Conservation (phyloP, 2,113 vertebrate genomes). For the Tetrao urogallus region DNA sequence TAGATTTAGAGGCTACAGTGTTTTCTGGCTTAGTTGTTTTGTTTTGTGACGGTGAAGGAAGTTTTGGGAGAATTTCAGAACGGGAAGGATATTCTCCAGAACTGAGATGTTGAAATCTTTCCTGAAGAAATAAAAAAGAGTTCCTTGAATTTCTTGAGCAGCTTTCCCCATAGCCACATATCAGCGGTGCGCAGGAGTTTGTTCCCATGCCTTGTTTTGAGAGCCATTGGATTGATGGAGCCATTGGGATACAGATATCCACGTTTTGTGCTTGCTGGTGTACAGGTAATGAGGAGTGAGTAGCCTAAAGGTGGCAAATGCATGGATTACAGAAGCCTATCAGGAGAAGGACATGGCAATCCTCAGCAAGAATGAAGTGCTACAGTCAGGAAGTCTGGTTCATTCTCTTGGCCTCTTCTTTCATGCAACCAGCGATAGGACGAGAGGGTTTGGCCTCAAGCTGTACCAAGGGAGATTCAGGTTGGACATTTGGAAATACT, state of each 20-base stretch:
- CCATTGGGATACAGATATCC: not conserved
- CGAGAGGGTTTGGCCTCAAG: no score
- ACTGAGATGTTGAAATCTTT: not conserved
- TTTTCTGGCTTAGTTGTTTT: not conserved
- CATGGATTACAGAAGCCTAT: not conserved
- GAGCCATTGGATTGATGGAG: not conserved
- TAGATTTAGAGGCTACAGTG: not conserved
- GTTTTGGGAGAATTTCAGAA: slow-evolving; percentile 15
- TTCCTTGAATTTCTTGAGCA: not conserved
- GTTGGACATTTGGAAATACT: no score
- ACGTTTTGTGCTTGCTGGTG: not conserved
- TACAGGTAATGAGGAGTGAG: not conserved
- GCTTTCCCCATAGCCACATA: not conserved
- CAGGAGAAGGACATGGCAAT: not conserved
- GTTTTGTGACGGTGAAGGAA: not conserved
- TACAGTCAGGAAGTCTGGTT: not conserved
- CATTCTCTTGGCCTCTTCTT: no score
- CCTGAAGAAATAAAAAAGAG: not conserved
- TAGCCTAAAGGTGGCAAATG: not conserved
- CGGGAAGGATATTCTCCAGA: not conserved
- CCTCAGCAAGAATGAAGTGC: not conserved
- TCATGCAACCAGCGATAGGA: no score
- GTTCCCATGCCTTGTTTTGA: not conserved
- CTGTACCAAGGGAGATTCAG: no score
- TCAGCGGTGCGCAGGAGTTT: not conserved